Evolutionary conservation across 2,888 invertebrate species (phyloP).

Genomic region (Mimas tiliae): DNA sequence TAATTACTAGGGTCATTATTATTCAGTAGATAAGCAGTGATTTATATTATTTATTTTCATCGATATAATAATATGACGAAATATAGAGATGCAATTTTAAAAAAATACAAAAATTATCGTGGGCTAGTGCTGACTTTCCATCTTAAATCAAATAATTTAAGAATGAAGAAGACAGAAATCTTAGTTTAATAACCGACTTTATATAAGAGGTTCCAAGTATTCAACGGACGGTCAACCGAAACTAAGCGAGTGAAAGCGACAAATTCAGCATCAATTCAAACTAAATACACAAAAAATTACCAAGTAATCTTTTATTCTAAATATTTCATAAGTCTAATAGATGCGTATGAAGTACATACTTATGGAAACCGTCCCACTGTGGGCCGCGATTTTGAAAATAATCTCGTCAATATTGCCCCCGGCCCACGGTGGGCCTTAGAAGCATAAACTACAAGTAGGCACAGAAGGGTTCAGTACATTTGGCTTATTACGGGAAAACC

Average conservation of each 20-base stretch:
- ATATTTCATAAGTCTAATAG: conserved; percentile 36
- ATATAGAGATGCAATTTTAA: too few species aligned
- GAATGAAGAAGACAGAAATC: too few species aligned
- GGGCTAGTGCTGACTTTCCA: too few species aligned
- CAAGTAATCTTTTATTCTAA: conserved; percentile 40
- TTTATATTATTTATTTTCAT: too few species aligned
- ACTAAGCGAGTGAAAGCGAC: conserved; percentile 16
- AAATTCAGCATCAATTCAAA: conserved; percentile 30
- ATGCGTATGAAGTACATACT: conserved; percentile 48
- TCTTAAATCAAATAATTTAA: too few species aligned
- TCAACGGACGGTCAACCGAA: conserved; percentile 20
- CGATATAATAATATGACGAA: too few species aligned
- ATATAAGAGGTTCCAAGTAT: too few species aligned
- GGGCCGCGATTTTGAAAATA: conserved; percentile 9
- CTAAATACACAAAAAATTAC: conserved; percentile 51
- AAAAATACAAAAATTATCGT: too few species aligned
- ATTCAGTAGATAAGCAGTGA: too few species aligned
- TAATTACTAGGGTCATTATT: too few species aligned
- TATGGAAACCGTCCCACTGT: conserved; percentile 19
- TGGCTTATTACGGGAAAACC: conserved; percentile 79
- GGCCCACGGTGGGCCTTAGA: conserved; percentile 22
- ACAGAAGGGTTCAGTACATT: conserved; percentile 84
- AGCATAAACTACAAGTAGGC: conserved; percentile 67
- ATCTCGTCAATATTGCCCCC: neutral
- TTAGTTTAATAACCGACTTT: too few species aligned